phyloP scores from a whole-genome alignment of 2,113 vertebrate species.

The Podocnemis expansa region DNA sequence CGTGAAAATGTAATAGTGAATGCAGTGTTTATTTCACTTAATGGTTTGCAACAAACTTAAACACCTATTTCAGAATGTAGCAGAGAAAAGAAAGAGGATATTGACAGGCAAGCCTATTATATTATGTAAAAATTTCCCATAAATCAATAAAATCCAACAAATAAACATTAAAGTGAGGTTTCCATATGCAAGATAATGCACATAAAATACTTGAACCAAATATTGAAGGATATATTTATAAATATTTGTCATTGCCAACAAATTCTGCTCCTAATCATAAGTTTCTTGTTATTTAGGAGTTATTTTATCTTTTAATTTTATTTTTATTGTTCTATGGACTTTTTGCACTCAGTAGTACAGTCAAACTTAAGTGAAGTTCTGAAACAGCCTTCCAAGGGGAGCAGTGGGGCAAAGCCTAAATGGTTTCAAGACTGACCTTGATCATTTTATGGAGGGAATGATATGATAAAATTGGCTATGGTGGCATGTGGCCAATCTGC shows the following conservation, averaged over 20 bases:
- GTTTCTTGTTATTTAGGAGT: neutral
- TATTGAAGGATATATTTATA: neutral
- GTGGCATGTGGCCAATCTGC: neutral
- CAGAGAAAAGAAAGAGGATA: neutral
- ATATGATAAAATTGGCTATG: neutral
- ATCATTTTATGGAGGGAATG: neutral
- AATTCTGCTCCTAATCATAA: neutral
- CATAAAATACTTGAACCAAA: neutral
- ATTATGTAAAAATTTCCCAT: neutral
- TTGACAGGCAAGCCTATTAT: neutral
- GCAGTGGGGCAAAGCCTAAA: neutral
- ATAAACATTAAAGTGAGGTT: neutral
- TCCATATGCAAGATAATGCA: neutral
- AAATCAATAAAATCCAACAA: slow-evolving; percentile 8
- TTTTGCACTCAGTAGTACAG: slow-evolving; percentile 15
- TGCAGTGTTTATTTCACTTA: slow-evolving; percentile 28
- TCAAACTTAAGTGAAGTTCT: neutral
- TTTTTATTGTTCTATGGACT: neutral
- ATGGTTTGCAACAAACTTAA: slow-evolving; percentile 32
- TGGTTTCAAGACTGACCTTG: neutral
- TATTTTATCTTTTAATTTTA: slow-evolving; percentile 6
- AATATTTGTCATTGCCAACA: neutral
- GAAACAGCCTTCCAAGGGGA: neutral
- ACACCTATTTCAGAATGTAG: neutral
- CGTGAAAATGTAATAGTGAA: neutral